phyloP scores from a whole-genome alignment of 2,888 invertebrate genomes.

The Lepas anatifera region DNA sequence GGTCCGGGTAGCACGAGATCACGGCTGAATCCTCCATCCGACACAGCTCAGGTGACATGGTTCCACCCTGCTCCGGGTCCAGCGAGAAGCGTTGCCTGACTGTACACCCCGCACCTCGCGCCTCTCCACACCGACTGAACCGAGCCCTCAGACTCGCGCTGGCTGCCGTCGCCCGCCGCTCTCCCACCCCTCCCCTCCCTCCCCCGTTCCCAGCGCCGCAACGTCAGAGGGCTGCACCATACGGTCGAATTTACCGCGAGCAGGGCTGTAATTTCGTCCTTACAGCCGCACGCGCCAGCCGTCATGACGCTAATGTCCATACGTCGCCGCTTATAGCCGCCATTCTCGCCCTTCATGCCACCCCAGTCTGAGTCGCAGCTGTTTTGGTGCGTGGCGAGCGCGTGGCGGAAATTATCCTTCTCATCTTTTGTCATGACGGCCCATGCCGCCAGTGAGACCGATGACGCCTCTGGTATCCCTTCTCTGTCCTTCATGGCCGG shows the following conservation, averaged over 20 bases:
- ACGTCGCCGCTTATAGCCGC: neutral
- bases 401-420: constrained; percentile 12
- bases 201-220: no score
- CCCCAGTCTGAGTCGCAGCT: neutral
- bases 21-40: constrained; percentile 2
- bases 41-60: constrained; percentile 2
- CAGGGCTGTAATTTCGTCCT: neutral
- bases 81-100: no score
- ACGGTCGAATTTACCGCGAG: neutral
- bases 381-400: neutral
- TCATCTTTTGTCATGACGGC: constrained; percentile 2
- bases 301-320: neutral
- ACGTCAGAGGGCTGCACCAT: neutral
- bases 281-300: neutral
- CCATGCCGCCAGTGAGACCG: no score
- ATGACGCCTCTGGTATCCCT: no score
- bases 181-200: no score
- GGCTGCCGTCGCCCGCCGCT: neutral
- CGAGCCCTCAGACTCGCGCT: neutral
- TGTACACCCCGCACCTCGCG: neutral
- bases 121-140: neutral
- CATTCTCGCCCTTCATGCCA: neutral
- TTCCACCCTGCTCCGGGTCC: neutral
- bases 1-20: constrained; percentile 15
- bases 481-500: no score